These are phyloP conservation scores for Hypsopygia costalis DNA, from an alignment of 2,888 invertebrate species.

Conservation along the genomic window DNA sequence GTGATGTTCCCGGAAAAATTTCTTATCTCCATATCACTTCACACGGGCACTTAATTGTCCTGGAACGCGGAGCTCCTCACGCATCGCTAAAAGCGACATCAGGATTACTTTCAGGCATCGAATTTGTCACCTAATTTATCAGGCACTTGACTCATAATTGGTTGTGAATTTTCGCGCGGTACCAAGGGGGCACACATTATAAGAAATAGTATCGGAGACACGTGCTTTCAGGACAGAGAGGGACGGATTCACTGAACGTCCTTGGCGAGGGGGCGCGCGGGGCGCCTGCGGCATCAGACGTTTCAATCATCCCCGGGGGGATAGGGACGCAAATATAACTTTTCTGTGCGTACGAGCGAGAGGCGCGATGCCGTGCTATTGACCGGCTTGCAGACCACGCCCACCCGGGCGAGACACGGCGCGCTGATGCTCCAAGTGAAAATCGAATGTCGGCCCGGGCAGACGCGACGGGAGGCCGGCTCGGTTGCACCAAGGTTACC, in stretches of 20 bases:
- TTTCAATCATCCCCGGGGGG: conserved; percentile 78
- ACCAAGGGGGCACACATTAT: conserved; percentile 77
- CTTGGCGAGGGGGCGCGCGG: conserved; percentile 77
- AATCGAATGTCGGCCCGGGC: conserved; percentile 78
- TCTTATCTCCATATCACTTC: conserved; percentile 76
- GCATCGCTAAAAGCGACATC: conserved; percentile 62
- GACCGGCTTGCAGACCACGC: conserved; percentile 78
- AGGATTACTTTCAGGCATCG: conserved; percentile 69
- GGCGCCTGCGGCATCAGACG: conserved; percentile 80
- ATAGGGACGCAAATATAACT: conserved; percentile 45
- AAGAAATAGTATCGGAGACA: conserved; percentile 76
- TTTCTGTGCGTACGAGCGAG: conserved; percentile 46
- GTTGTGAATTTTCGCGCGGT: conserved; percentile 76
- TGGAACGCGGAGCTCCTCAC: conserved; percentile 52
- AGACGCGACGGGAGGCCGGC: conserved; percentile 58
- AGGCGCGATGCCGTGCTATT: conserved; percentile 70
- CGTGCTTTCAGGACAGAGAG: conserved; percentile 80
- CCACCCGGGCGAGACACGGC: conserved; percentile 77
- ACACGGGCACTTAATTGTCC: conserved; percentile 64
- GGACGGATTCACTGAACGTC: conserved; percentile 81
- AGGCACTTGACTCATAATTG: conserved; percentile 78
- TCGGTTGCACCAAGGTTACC: conserved; percentile 70
- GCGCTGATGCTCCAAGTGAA: conserved; percentile 76
- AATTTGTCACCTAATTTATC: conserved; percentile 69
- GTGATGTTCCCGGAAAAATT: conserved; percentile 55